Evolutionary conservation across 2,113 vertebrate genomes (phyloP).

Genomic region (Poecile atricapillus): DNA sequence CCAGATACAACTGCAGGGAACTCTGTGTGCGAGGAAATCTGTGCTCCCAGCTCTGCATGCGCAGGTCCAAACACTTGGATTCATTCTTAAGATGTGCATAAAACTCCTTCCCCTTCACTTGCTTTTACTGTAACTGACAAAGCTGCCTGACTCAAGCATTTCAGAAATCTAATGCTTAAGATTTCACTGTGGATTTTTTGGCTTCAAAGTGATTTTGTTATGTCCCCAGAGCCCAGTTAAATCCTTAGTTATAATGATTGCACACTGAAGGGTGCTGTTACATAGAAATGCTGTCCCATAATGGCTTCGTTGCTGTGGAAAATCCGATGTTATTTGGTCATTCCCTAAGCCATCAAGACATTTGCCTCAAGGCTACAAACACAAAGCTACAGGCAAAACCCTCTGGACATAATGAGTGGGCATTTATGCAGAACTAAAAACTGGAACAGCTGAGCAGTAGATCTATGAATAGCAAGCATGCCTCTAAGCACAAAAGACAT

Average conservation of each 20-base stretch:
- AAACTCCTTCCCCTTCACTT: background rate
- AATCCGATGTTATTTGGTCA: slow-evolving; percentile 75
- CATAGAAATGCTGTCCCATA: slow-evolving; percentile 74
- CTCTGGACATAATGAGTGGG: slow-evolving; percentile 75
- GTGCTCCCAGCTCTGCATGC: background rate
- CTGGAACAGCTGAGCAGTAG: slow-evolving; percentile 75
- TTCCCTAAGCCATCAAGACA: slow-evolving; percentile 76
- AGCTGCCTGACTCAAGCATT: slow-evolving; percentile 35
- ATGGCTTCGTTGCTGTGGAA: slow-evolving; percentile 75
- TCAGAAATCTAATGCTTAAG: slow-evolving; percentile 46
- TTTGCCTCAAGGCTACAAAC: slow-evolving; percentile 75
- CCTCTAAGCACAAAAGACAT: slow-evolving; percentile 71
- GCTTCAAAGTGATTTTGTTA: slow-evolving; percentile 66
- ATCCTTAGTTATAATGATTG: slow-evolving; percentile 69
- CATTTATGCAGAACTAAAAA: slow-evolving; percentile 79
- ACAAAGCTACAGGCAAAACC: slow-evolving; percentile 77
- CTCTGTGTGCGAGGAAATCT: background rate
- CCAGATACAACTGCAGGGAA: background rate
- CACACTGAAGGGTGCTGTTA: slow-evolving; percentile 73
- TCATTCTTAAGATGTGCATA: background rate
- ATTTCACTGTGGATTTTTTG: slow-evolving; percentile 58
- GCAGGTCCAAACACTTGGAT: background rate
- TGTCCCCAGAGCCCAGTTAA: slow-evolving; percentile 63
- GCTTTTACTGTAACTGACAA: slow-evolving; percentile 45
- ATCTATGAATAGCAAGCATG: slow-evolving; percentile 75